phyloP scores from a whole-genome alignment of 2,797 vertebrate genomes.

The Poeciliopsis turneri region DNA sequence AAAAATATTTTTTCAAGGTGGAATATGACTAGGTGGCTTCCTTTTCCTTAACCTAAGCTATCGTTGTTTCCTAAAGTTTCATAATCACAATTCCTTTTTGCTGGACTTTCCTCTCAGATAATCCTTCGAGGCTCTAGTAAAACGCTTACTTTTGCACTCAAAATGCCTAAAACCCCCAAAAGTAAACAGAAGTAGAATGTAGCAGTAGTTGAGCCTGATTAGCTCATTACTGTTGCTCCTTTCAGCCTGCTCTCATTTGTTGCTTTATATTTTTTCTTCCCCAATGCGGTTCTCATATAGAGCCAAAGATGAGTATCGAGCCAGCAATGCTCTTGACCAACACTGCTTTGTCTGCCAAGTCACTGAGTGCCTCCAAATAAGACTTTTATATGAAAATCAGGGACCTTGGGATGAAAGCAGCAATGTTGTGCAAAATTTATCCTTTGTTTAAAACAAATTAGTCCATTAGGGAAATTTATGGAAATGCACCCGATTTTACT shows the following conservation, averaged over 20 bases:
- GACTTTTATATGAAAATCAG: slow-evolving; percentile 86
- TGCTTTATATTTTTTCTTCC: slow-evolving; percentile 83
- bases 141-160: background rate
- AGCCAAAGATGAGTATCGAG: slow-evolving; percentile 75
- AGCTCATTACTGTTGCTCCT: slow-evolving; percentile 80
- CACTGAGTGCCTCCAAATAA: slow-evolving; percentile 78
- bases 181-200: background rate
- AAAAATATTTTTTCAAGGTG: background rate
- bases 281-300: slow-evolving; percentile 67
- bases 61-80: background rate
- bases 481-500: slow-evolving; percentile 76
- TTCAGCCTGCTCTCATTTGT: slow-evolving; percentile 82
- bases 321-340: slow-evolving; percentile 64
- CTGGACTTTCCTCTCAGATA: background rate
- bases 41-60: background rate
- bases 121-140: background rate
- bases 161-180: background rate
- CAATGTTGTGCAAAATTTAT: slow-evolving; percentile 75
- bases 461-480: slow-evolving; percentile 86
- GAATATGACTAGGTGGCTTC: background rate
- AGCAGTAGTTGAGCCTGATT: slow-evolving; percentile 73
- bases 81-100: background rate
- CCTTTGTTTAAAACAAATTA: slow-evolving; percentile 78
- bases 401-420: slow-evolving; percentile 80
- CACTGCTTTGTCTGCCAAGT: slow-evolving; percentile 73